Conservation (phyloP, 2,113 vertebrate genomes). For the Apteryx owenii region DNA sequence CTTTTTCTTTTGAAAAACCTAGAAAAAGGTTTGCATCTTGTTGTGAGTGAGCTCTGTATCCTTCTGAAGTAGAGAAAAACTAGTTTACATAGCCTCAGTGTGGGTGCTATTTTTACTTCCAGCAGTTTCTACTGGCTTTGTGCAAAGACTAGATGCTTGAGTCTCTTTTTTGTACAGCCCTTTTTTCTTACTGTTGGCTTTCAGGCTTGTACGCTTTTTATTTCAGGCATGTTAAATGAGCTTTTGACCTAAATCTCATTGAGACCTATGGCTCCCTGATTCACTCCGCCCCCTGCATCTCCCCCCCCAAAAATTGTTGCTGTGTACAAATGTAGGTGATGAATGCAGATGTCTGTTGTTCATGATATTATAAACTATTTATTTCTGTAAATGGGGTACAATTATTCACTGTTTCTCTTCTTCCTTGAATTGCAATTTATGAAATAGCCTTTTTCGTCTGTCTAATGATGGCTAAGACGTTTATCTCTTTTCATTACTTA, state of each 20-base stretch:
- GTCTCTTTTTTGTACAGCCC: background rate
- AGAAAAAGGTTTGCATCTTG: background rate
- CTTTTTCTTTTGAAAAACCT: conserved; percentile 31
- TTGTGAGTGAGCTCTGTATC: conserved; percentile 39
- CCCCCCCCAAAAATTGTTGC: background rate
- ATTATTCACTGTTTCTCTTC: background rate
- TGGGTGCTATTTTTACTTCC: conserved; percentile 34
- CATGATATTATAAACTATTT: background rate
- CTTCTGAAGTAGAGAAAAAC: conserved; percentile 48
- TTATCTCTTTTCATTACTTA: background rate
- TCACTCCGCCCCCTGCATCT: background rate
- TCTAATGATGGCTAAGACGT: background rate
- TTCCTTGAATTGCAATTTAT: background rate
- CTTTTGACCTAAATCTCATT: background rate
- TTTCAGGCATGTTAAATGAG: background rate
- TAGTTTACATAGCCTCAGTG: conserved; percentile 28
- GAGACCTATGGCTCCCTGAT: background rate
- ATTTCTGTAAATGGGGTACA: background rate
- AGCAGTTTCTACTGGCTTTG: conserved; percentile 43
- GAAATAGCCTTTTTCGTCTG: background rate
- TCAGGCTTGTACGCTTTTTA: background rate
- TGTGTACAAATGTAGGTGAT: background rate
- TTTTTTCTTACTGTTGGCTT: background rate
- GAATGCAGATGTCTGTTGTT: background rate
- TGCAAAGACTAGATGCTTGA: background rate